Conservation (phyloP, 2,888 invertebrate genomes). For the Spilarctia lutea region DNA sequence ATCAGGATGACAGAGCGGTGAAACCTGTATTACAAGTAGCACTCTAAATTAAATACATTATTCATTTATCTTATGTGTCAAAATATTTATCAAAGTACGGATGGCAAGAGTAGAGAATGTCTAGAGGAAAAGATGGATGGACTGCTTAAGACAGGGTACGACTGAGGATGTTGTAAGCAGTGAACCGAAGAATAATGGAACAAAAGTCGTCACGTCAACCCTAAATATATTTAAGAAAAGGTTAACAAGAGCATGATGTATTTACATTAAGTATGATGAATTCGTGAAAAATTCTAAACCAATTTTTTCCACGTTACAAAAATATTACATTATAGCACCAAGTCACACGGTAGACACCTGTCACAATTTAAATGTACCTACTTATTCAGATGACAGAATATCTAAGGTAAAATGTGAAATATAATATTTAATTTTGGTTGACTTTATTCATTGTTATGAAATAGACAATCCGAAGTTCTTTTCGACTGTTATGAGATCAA, state of each 20-base stretch:
- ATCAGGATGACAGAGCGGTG: too few relatives aligned
- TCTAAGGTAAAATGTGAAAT: not conserved
- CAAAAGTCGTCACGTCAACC: not conserved
- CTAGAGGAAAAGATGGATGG: too few relatives aligned
- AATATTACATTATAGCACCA: not conserved
- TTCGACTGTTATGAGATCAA: not conserved
- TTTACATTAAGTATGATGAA: not conserved
- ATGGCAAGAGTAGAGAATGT: too few relatives aligned
- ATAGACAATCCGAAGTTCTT: not conserved
- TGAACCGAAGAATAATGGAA: not conserved
- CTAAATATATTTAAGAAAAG: not conserved
- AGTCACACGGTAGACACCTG: not conserved
- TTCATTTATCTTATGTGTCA: not conserved
- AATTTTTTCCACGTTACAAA: not conserved
- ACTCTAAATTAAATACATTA: not conserved
- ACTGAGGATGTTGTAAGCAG: not conserved
- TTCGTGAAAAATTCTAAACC: not conserved
- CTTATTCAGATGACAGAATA: not conserved
- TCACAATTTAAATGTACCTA: too few relatives aligned
- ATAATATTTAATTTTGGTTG: not conserved
- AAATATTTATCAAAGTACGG: too few relatives aligned
- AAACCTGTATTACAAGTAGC: too few relatives aligned
- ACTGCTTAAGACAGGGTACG: not conserved
- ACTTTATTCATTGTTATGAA: not conserved
- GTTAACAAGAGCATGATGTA: not conserved